Conservation (phyloP, 2,888 invertebrate species). For the Dioctria linearis region DNA sequence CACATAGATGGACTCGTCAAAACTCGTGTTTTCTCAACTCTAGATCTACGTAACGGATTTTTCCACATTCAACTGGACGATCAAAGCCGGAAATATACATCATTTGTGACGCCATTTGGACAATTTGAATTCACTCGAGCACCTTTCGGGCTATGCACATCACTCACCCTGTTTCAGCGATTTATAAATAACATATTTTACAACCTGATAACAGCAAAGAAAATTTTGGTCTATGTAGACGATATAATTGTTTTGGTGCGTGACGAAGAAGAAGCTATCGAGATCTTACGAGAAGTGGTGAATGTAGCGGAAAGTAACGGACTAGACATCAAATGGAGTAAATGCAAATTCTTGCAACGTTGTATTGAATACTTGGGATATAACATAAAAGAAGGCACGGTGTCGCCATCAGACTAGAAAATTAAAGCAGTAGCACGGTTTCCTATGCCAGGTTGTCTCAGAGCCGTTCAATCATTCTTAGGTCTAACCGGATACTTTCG, state of each 20-base stretch:
- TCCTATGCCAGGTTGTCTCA: conserved; percentile 58
- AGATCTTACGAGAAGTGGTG: conserved; percentile 53
- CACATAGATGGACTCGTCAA: too few species aligned
- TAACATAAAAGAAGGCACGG: conserved; percentile 60
- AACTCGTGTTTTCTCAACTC: too few species aligned
- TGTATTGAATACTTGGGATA: conserved; percentile 60
- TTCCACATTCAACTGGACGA: too few species aligned
- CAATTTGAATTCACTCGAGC: too few species aligned
- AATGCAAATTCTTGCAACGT: conserved; percentile 60
- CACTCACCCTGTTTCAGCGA: conserved; percentile 63
- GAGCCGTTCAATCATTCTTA: conserved; percentile 61
- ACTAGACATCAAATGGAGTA: conserved; percentile 43
- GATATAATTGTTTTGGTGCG: too few species aligned
- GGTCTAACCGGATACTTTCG: conserved; percentile 63
- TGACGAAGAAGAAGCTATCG: not conserved
- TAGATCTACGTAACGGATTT: too few species aligned
- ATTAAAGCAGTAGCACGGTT: conserved; percentile 59
- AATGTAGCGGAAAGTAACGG: conserved; percentile 53
- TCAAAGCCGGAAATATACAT: too few species aligned
- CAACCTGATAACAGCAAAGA: not conserved
- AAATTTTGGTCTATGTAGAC: conserved; percentile 45
- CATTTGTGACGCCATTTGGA: too few species aligned
- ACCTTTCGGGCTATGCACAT: conserved; percentile 57
- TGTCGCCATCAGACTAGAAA: conserved; percentile 60
- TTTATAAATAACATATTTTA: conserved; percentile 57